Conservation (phyloP, 2,113 vertebrate species). For the Uropsilus gracilis region DNA sequence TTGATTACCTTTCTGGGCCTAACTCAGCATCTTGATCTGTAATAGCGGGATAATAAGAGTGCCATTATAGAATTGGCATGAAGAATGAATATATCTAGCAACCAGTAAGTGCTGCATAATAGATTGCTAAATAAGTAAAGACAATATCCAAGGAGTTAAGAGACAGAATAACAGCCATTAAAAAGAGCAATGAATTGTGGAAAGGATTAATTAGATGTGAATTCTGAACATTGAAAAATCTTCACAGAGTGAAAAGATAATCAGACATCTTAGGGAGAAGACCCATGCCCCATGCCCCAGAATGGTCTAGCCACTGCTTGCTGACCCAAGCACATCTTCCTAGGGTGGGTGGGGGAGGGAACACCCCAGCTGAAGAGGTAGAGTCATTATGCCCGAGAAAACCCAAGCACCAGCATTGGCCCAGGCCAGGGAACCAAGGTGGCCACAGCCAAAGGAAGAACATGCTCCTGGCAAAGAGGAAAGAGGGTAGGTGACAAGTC, state of each 20-base stretch:
- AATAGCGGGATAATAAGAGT: background rate
- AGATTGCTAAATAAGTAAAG: background rate
- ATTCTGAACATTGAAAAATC: background rate
- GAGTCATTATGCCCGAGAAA: no score
- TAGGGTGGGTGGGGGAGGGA: no score
- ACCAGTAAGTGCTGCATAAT: background rate
- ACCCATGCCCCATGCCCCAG: no score
- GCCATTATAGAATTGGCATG: background rate
- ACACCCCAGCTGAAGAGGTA: no score
- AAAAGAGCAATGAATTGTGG: constrained; percentile 2
- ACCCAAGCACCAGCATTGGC: no score
- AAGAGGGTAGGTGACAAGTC: no score
- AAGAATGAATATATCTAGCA: background rate
- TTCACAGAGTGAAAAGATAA: background rate
- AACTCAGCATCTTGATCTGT: background rate
- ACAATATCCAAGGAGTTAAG: background rate
- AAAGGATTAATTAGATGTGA: background rate
- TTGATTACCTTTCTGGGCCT: background rate
- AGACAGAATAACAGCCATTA: background rate
- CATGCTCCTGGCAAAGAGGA: no score
- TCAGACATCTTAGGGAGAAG: background rate
- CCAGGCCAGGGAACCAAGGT: no score
- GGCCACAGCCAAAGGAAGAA: no score
- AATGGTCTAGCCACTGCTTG: no score
- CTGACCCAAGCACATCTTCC: no score